Evolutionary conservation across 2,888 invertebrate species (phyloP), one percentile per base, ranked within the genome.

Genomic region (Hydriomena furcata): DNA sequence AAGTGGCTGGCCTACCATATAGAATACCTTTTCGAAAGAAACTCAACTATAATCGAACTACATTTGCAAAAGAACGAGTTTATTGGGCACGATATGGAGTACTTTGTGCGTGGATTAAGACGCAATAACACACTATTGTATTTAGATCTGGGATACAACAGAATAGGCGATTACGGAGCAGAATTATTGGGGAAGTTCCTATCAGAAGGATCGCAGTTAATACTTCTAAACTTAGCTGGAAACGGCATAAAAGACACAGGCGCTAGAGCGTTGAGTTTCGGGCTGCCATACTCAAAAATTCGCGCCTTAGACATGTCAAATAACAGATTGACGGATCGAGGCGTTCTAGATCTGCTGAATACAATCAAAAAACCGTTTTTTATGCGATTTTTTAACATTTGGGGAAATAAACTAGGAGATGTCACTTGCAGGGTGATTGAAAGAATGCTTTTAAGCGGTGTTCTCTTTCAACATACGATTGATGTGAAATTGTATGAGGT

Each of bases 51-150:
- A 23, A 76, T 85, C 0, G 93, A 93, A 60, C 65, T 94, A 7
- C 91, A 92, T 73, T 71, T 92, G 13, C 92, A 92, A 66, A 94
- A 93, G 61, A 92, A 91, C 57, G 80, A 90, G 64, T 91, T 94
- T 24, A 85, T 89, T 7, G 91, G 92, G 0, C 93, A 93, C 48
- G 93, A 93, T 61, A 75, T 93, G 28, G 93, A 93, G 56, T 85
- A 85, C 46, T 75, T 94, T 48, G 67, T 88, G 2, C 66, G 84
- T 32, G 93, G 93, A 4, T 75, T 93, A 34, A 68, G 76, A 7
- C 60, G 64, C 0, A 94, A 94, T 62, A 77, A 68, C 1, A 86
- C 91, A 0, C 65, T 94, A n/a, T 58, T 89, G 10, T 82, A 93
- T 42, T 69, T 94, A 20, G 93, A 94, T 77, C 69, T 94, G 7